phyloP scores from a whole-genome alignment of 2,797 vertebrate genomes.

The Antennarius maculatus region DNA sequence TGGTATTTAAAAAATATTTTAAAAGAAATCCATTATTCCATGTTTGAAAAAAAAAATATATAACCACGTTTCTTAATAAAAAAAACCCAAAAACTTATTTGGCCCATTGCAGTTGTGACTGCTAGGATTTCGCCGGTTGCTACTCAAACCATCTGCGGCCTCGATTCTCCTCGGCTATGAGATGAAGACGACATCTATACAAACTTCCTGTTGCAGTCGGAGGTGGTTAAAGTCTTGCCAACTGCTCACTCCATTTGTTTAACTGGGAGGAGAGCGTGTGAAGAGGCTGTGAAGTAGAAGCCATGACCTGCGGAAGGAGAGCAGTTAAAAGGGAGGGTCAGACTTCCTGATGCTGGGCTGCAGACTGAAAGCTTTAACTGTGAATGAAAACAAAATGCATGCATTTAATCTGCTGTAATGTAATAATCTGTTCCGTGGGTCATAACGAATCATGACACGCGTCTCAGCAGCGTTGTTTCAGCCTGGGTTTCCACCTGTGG shows the following conservation, averaged over 20 bases:
- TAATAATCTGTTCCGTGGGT: neutral
- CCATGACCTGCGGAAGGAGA: neutral
- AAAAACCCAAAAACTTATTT: neutral
- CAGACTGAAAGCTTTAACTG: neutral
- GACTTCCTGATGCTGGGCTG: neutral
- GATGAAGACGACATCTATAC: neutral
- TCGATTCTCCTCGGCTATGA: conserved; percentile 8
- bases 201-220: neutral
- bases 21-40: no score
- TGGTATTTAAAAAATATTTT: no score
- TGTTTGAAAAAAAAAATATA: neutral
- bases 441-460: neutral
- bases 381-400: neutral
- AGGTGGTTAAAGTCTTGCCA: neutral
- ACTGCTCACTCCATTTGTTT: neutral
- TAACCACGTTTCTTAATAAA: no score
- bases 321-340: neutral
- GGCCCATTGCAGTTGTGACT: neutral
- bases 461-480: neutral
- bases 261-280: neutral
- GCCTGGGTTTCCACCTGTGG: neutral
- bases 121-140: conserved; percentile 21
- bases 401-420: neutral
- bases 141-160: conserved; percentile 35
- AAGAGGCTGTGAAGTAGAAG: neutral